Evolutionary conservation across 2,888 invertebrate genomes (phyloP).

Genomic region (Lepidocyrtinus sp.): DNA sequence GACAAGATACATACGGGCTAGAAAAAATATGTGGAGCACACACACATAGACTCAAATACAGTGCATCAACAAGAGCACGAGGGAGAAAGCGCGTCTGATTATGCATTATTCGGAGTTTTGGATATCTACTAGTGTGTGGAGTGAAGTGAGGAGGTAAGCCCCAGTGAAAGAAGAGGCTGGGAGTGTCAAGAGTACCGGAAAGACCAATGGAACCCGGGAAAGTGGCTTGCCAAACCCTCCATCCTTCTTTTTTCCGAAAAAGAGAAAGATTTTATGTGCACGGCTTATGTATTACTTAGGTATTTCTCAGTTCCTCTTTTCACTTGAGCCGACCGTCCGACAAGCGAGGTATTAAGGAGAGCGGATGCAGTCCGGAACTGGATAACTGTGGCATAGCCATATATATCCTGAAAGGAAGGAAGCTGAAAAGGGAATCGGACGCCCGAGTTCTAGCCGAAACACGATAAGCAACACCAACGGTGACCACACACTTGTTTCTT

Average conservation of each 20-base stretch:
- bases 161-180: constrained; percentile 70
- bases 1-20: constrained; percentile 57
- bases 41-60: constrained; percentile 21
- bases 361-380: constrained; percentile 70
- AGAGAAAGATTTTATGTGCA: constrained; percentile 25
- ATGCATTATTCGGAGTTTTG: constrained; percentile 29
- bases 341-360: constrained; percentile 69
- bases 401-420: constrained; percentile 70
- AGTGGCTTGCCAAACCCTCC: constrained; percentile 70
- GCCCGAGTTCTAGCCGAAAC: constrained; percentile 70
- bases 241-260: constrained; percentile 63
- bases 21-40: constrained; percentile 36
- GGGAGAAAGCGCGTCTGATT: constrained; percentile 7
- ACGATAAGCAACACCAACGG: constrained; percentile 69
- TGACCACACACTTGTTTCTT: constrained; percentile 65
- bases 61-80: constrained; percentile 29
- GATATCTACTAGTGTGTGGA: constrained; percentile 48
- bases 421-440: constrained; percentile 70
- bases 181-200: constrained; percentile 71
- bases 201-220: constrained; percentile 70
- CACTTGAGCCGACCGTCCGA: constrained; percentile 67
- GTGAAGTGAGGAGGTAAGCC: constrained; percentile 65
- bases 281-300: not conserved
- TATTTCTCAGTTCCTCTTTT: constrained; percentile 60
- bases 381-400: constrained; percentile 70